Conservation (phyloP, 2,797 vertebrate species). For the Rhinoraja longicauda region DNA sequence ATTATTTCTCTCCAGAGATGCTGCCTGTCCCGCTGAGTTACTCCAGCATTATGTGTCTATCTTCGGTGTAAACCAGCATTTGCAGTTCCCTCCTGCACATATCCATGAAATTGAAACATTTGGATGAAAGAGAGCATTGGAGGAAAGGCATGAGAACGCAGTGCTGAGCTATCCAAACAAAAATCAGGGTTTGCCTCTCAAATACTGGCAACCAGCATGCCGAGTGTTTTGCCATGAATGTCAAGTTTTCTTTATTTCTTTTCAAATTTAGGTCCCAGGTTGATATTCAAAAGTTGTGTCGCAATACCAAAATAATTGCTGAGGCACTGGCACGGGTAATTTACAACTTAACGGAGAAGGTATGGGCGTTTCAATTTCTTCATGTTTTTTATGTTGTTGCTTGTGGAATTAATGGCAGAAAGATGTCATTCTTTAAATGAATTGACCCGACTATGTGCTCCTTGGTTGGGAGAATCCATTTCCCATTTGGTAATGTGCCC, state of each 20-base stretch:
- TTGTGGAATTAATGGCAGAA: not conserved
- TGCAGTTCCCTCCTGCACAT: no score
- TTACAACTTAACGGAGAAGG: constrained; percentile 97
- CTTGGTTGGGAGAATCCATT: not conserved
- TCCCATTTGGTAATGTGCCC: not conserved
- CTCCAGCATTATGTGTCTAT: no score
- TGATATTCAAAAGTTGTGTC: constrained; percentile 74
- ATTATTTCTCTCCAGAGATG: no score
- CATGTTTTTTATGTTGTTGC: not conserved
- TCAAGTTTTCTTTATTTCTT: constrained; percentile 24
- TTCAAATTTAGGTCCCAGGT: constrained; percentile 69
- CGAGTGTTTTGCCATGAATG: not conserved
- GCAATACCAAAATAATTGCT: constrained; percentile 85
- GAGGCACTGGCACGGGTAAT: constrained; percentile 88
- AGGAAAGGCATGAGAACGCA: not conserved
- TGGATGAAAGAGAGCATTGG: not conserved
- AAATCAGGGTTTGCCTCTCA: not conserved
- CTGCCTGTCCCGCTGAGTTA: no score
- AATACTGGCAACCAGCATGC: not conserved
- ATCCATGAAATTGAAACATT: not conserved
- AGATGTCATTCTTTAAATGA: not conserved
- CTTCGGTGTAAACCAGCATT: no score
- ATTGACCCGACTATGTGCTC: not conserved
- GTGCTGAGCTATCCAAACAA: not conserved
- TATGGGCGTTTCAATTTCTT: constrained; percentile 47